A percentile compares a stretch with the other conserved stretches of the same genome.
phyloP scores from a whole-genome alignment of 2,797 vertebrate species.

The Buphagus erythrorhynchus region DNA sequence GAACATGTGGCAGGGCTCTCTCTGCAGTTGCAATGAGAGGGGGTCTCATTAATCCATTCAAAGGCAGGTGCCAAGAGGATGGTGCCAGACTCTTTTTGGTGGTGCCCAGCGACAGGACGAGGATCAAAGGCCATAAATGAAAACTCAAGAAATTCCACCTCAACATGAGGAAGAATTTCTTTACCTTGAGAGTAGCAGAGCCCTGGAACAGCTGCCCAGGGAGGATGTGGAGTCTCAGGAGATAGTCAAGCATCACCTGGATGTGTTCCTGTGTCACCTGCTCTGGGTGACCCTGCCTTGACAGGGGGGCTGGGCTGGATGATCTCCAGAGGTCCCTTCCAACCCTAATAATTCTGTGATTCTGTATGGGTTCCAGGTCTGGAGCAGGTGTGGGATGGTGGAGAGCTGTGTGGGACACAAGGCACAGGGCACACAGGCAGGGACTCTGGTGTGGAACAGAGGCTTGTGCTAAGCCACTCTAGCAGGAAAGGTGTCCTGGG shows the following conservation, averaged over 20 bases:
- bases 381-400: background rate
- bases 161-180: background rate
- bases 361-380: too few species aligned
- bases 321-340: background rate
- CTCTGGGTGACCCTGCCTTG: background rate
- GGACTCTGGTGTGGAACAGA: background rate
- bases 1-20: background rate
- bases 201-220: background rate
- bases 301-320: background rate
- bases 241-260: too few species aligned
- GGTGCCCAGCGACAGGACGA: fast-evolving
- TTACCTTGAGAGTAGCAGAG: background rate
- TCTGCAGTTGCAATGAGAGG: background rate
- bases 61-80: background rate
- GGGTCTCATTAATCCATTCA: background rate
- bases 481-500: background rate
- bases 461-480: background rate
- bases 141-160: background rate
- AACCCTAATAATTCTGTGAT: background rate
- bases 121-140: background rate
- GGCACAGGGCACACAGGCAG: fast-evolving
- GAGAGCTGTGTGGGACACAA: fast-evolving
- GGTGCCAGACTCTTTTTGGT: background rate
- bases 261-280: background rate
- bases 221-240: fast-evolving